Percentiles rank a stretch among this genome's conserved stretches.
Evolutionary conservation across 2,888 invertebrate genomes (phyloP).

Genomic region (Dioctria linearis): DNA sequence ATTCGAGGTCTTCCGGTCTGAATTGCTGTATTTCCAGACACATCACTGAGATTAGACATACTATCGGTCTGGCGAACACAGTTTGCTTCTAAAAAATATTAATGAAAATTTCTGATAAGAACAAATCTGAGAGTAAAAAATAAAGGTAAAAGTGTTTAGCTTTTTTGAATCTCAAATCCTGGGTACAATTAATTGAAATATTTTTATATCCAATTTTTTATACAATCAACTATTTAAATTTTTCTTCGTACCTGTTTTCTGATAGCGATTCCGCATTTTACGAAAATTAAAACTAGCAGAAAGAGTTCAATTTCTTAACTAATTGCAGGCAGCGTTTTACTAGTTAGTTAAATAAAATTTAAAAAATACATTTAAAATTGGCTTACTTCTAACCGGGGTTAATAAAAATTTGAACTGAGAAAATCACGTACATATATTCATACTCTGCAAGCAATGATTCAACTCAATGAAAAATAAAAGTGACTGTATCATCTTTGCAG

Average conservation of each 20-base stretch:
- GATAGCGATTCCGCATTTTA: slow-evolving; percentile 5
- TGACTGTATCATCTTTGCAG: slow-evolving; percentile 18
- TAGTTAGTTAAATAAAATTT: no score
- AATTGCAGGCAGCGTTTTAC: no score
- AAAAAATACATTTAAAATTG: no score
- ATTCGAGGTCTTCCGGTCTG: slow-evolving; percentile 76
- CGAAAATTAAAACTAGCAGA: no score
- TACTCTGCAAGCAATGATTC: slow-evolving; percentile 12
- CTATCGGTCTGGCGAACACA: slow-evolving; percentile 59
- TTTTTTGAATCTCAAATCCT: no score
- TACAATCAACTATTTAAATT: no score
- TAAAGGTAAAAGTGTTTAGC: no score
- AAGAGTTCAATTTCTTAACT: no score
- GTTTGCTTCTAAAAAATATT: slow-evolving; percentile 54
- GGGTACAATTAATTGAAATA: no score
- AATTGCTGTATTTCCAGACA: slow-evolving; percentile 73
- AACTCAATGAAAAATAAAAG: slow-evolving; percentile 22
- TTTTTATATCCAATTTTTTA: no score
- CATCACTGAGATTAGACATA: slow-evolving; percentile 75
- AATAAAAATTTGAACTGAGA: slow-evolving; percentile 31
- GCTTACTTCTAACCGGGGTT: background rate
- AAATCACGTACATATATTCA: background rate
- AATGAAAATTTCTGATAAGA: background rate
- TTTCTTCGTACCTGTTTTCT: background rate
- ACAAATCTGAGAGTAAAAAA: no score